Percentiles rank a stretch among this genome's conserved stretches.
phyloP scores from a whole-genome alignment of 2,797 vertebrate species.

The Crypturellus tataupa region DNA sequence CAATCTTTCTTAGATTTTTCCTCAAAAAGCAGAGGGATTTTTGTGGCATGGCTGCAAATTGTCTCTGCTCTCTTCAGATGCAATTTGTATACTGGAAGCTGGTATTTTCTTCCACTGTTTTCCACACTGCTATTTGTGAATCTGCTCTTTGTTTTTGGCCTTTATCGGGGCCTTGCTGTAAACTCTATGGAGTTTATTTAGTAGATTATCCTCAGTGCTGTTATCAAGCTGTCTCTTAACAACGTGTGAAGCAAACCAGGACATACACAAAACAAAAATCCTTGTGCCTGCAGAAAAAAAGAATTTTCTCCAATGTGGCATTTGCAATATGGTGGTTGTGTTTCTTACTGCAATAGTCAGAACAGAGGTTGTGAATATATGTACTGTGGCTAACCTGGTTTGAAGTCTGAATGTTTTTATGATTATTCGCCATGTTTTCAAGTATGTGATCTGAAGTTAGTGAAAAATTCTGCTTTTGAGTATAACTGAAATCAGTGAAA shows the following conservation, averaged over 20 bases:
- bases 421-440: not conserved
- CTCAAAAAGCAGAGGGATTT: not conserved
- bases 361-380: not conserved
- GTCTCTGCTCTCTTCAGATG: not conserved
- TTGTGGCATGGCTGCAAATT: accelerated
- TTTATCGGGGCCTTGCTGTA: not conserved
- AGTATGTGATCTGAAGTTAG: not conserved
- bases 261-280: not conserved
- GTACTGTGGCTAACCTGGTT: not conserved
- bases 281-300: not conserved
- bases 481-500: not conserved
- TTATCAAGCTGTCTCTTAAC: not conserved
- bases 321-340: not conserved
- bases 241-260: not conserved
- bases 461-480: not conserved
- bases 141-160: not conserved
- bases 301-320: not conserved
- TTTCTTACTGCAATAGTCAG: not conserved
- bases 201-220: not conserved
- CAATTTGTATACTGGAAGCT: not conserved
- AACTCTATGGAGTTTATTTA: not conserved
- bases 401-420: not conserved
- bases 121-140: not conserved
- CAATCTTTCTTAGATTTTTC: not conserved
- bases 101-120: not conserved